Base-by-base conservation (phyloP, 1,140 invertebrate species). In the Acromyrmex charruanus region DNA sequence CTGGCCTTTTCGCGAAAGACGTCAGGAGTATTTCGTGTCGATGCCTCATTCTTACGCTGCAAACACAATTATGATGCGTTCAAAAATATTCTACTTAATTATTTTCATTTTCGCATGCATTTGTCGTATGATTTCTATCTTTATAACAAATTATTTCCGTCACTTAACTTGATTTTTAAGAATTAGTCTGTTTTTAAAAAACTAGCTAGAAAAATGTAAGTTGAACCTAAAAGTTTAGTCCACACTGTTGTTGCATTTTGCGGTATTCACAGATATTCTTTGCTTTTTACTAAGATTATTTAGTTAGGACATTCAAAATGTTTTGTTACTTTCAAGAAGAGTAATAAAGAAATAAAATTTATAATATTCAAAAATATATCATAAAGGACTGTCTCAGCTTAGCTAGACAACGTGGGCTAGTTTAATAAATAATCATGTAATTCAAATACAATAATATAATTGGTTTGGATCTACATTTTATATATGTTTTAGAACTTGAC, bases 1-100 rank as follows among this genome's bases (percentile, higher is more conserved):
- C 89, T 81, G 82, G 84, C 80, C 61, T 80, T 74, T 82, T 82
- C 68, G 53, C 53, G 12, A 28, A 16, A 59, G 31, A 35, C 18
- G 35, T 59, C 35, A 35, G 14, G 18, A 31, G 16, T 49, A 74
- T 63, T 59, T 74, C 12, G 18, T 14, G 14, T 12, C 16, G 14
- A 16, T 59, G 25, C 21, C 12, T 59, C 18, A 31, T 55, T 39
- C 68, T 35, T 12, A 72, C 10, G 31, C 44, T 59, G 21, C 5
- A 21, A 55, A 59, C n/a, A 59, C n/a, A 72, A 72, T 28, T n/a
- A n/a, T 21, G 12, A 28, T 44, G 25, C 25, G 12, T 49, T 71
- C 16, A 28, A 44, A 72, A 44, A 14, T 2, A 12, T 16, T 55
- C 2, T 35, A 25, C 39, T 7, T 39, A 16, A 39, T 21, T 31